These are phyloP conservation scores for Indicator maculatus DNA, from an alignment of 2,113 vertebrate genomes.

Conservation along the genomic window DNA sequence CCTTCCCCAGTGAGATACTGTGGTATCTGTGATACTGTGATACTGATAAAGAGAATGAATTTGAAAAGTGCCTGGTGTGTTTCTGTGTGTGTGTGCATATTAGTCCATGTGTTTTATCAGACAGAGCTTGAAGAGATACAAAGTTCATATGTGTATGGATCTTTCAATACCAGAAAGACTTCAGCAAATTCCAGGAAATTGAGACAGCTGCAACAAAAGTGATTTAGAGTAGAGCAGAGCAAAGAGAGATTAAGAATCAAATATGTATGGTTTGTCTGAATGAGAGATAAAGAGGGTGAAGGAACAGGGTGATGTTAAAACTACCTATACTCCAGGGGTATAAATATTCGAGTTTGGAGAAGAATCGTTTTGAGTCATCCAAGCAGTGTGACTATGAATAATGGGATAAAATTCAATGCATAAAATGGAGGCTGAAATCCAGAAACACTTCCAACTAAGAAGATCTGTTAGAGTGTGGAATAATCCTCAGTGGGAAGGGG, in stretches of 20 bases:
- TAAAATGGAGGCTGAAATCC: slow-evolving; percentile 3
- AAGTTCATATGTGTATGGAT: background rate
- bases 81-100: background rate
- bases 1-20: no score
- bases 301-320: background rate
- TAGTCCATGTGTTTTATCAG: background rate
- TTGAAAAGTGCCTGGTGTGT: background rate
- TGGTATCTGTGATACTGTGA: no score
- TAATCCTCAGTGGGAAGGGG: background rate
- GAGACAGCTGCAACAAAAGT: slow-evolving; percentile 5
- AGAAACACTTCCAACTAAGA: background rate
- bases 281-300: background rate
- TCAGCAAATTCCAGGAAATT: background rate
- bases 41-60: background rate
- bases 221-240: background rate
- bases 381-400: background rate
- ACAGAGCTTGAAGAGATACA: background rate
- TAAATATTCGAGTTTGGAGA: background rate
- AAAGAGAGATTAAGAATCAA: background rate
- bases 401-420: background rate
- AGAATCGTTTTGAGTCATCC: background rate
- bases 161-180: slow-evolving; percentile 9
- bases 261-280: background rate
- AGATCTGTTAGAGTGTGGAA: background rate
- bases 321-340: background rate